These are phyloP conservation scores for Acanthiza pusilla DNA, from an alignment of 2,797 vertebrate species.

Conservation along the genomic window DNA sequence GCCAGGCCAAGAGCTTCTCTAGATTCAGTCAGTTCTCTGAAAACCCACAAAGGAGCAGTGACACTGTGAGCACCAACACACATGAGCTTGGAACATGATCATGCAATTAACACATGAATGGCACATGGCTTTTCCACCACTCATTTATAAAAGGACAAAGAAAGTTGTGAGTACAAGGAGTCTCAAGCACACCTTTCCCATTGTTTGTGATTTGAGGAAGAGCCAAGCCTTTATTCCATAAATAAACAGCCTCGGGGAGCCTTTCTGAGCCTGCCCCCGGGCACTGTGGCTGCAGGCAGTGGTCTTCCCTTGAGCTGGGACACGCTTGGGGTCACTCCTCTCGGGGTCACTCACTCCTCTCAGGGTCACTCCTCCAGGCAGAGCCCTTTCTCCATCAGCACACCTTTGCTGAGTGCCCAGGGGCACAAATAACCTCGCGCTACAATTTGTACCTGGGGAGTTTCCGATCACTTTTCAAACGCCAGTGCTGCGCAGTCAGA, in stretches of 20 bases:
- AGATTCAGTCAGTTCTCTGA: not conserved
- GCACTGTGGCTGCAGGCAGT: not conserved
- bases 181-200: not conserved
- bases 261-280: not conserved
- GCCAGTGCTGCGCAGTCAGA: not conserved
- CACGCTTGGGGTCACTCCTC: not conserved
- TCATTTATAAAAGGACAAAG: not conserved
- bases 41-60: not conserved
- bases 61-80: not conserved
- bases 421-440: too few relatives aligned
- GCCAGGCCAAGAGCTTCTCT: not conserved
- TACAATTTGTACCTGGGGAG: not conserved
- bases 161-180: not conserved
- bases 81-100: not conserved
- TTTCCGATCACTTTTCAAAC: not conserved
- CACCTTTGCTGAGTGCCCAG: too few relatives aligned
- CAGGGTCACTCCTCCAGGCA: not conserved
- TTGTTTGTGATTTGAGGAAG: too few relatives aligned
- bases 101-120: not conserved
- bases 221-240: not conserved
- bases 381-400: not conserved
- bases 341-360: not conserved
- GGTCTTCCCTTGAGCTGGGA: not conserved
- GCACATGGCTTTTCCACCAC: not conserved
- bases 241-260: not conserved